These are phyloP conservation scores for Scaptomyza parva DNA, from an alignment of 2,888 invertebrate genomes.

Conservation along the genomic window DNA sequence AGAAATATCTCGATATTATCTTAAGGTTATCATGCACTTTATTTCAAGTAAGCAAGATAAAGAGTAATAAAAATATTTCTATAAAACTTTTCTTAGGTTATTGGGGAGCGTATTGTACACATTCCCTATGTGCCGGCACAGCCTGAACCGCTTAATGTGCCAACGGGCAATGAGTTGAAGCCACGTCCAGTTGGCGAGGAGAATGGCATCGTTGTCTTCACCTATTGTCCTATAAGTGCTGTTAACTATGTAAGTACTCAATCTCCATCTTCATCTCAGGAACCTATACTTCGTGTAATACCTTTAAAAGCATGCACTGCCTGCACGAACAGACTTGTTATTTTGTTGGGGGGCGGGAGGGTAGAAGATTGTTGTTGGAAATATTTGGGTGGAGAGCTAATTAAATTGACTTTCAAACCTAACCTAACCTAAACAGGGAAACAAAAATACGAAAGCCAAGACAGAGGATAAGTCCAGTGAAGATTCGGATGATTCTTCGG, in stretches of 20 bases:
- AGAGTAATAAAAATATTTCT: too few species aligned
- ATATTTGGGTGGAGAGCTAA: constrained; percentile 12
- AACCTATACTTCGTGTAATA: not conserved
- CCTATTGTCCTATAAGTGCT: constrained; percentile 93
- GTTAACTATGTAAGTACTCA: constrained; percentile 92
- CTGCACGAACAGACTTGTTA: constrained; percentile 19
- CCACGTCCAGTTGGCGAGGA: constrained; percentile 95
- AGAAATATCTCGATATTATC: too few species aligned
- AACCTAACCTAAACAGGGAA: constrained; percentile 53
- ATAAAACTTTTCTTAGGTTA: constrained; percentile 87
- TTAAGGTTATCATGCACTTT: too few species aligned
- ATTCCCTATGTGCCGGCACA: constrained; percentile 89
- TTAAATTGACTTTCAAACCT: constrained; percentile 27
- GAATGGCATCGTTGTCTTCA: constrained; percentile 92
- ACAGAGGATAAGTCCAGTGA: constrained; percentile 80
- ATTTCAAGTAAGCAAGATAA: too few species aligned
- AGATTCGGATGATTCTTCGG: constrained; percentile 82
- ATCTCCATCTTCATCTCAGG: not conserved
- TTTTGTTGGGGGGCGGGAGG: not conserved
- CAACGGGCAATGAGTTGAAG: constrained; percentile 91
- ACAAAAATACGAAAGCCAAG: constrained; percentile 40
- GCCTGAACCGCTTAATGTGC: constrained; percentile 92
- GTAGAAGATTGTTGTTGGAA: not conserved
- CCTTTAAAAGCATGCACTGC: constrained; percentile 18
- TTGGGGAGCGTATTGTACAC: constrained; percentile 92